Base-by-base conservation (phyloP, 1,140 invertebrate genomes). In the Dendroctonus valens region DNA sequence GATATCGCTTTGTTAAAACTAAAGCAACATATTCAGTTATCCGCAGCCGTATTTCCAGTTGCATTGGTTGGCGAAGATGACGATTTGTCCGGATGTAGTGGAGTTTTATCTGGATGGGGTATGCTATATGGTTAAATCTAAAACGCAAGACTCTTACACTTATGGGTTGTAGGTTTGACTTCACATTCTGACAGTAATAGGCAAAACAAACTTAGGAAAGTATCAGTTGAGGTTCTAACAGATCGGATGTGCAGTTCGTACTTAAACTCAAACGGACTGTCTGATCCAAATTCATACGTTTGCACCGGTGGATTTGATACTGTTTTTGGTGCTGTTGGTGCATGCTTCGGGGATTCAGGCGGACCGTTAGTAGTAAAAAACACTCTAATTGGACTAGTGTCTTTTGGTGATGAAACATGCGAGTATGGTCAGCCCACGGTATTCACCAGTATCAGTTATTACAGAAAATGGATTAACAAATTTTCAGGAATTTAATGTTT, bases 301-400 rank as follows among this genome's bases (percentile, higher is more conserved):
- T 68, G 67, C 46, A 63, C 54, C 12, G 14, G n/a, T 14, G 59
- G 67, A n/a, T 41, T 7, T 42, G 58, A 57, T 61, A 41, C 7
- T 12, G 11, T 61, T 7, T 8, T 42, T 40, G 67, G 67, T 14
- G 1, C 37, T 40, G 60, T 68, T 6, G 67, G 67, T n/a, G 67
- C 91, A 6, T 93, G 91, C 73, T 88, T 90, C 76, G 91, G 91
- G 14, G 91, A 93, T 77, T 92, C 89, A 41, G 91, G 91, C 4
- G 91, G 91, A 37, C 90, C 92, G 0, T 73, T 94, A 5, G 91
- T 93, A 87, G 73, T 79, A 7, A 44, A 44, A 8, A 46, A 49
- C 11, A 26, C 15, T 8, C 41, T 62, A 38, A 41, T 67, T 15
- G 68, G 68, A 14, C 38, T 69, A 37, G 65, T 67, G 4, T 67